phyloP scores from a whole-genome alignment of 2,797 vertebrate species.

The Hippoglossus hippoglossus region DNA sequence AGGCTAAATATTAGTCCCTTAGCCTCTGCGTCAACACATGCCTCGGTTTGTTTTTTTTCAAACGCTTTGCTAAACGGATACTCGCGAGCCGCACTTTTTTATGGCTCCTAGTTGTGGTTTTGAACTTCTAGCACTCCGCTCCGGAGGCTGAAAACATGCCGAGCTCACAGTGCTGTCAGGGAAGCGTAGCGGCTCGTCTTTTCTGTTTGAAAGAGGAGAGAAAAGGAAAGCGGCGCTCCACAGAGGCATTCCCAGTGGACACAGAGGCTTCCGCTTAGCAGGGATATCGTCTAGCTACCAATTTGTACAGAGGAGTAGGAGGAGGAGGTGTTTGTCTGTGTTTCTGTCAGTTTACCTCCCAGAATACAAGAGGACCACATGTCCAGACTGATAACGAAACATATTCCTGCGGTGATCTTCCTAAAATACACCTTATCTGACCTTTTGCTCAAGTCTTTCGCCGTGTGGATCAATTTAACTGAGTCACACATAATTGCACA shows the following conservation, averaged over 20 bases:
- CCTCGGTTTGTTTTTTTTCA: neutral
- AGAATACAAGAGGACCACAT: conserved; percentile 22
- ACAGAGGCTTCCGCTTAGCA: conserved; percentile 27
- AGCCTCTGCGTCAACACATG: conserved; percentile 36
- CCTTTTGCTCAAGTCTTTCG: neutral
- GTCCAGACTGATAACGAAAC: conserved; percentile 2
- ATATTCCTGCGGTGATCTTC: neutral
- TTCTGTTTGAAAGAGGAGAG: conserved; percentile 32
- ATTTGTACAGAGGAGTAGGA: conserved; percentile 62
- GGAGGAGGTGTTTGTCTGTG: conserved; percentile 36
- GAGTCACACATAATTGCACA: neutral
- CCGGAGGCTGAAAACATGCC: conserved; percentile 52
- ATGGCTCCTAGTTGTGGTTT: conserved; percentile 40
- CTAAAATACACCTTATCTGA: conserved; percentile 6
- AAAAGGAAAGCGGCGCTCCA: conserved; percentile 37
- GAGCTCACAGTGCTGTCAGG: conserved; percentile 54
- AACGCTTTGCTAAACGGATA: conserved; percentile 37
- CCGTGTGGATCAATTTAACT: neutral
- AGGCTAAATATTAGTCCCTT: conserved; percentile 50
- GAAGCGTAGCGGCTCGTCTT: conserved; percentile 32
- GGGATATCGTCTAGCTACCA: conserved; percentile 56
- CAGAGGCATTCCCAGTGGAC: conserved; percentile 66
- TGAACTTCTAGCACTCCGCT: conserved; percentile 49
- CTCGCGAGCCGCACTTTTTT: conserved; percentile 44
- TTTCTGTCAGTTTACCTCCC: conserved; percentile 33